phyloP scores from a whole-genome alignment of 1,140 invertebrate species.

The Piezodorus guildinii region DNA sequence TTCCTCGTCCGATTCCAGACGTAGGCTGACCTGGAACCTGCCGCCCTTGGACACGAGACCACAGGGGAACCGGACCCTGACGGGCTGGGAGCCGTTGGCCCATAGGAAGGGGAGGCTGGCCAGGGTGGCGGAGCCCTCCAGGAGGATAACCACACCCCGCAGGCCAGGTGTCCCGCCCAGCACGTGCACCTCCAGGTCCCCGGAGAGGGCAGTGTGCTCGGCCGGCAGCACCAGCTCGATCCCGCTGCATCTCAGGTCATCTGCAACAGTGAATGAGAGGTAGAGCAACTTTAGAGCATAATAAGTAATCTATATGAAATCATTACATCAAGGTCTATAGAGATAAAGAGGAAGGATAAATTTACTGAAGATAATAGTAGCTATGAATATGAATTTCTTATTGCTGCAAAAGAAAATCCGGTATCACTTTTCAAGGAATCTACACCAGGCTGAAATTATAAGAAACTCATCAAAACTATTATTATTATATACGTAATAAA shows the following conservation, averaged over 20 bases:
- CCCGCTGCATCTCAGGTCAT: constrained; percentile 22
- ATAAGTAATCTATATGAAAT: too few relatives aligned
- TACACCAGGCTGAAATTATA: too few relatives aligned
- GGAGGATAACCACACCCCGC: constrained; percentile 20
- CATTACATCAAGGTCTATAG: too few relatives aligned
- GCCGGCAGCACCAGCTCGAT: constrained; percentile 27
- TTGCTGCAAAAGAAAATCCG: too few relatives aligned
- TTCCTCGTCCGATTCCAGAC: constrained; percentile 15
- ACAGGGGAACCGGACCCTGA: constrained; percentile 46
- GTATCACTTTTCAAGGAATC: too few relatives aligned
- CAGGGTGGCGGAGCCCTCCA: constrained; percentile 1
- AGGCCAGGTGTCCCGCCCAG: constrained; percentile 13
- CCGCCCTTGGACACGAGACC: constrained; percentile 55
- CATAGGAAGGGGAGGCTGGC: constrained; percentile 18
- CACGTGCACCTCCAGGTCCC: constrained; percentile 27
- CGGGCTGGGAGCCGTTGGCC: constrained; percentile 16
- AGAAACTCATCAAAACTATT: too few relatives aligned
- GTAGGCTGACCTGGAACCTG: constrained; percentile 35
- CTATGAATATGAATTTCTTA: too few relatives aligned
- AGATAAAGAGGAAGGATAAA: too few relatives aligned
- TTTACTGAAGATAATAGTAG: too few relatives aligned
- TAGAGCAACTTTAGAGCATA: too few relatives aligned
- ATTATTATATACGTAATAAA: too few relatives aligned
- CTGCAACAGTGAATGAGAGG: constrained; percentile 14
- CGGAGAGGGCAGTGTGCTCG: constrained; percentile 28